Conservation (phyloP, 2,888 invertebrate species). For the Callyntrura guangdongensis region DNA sequence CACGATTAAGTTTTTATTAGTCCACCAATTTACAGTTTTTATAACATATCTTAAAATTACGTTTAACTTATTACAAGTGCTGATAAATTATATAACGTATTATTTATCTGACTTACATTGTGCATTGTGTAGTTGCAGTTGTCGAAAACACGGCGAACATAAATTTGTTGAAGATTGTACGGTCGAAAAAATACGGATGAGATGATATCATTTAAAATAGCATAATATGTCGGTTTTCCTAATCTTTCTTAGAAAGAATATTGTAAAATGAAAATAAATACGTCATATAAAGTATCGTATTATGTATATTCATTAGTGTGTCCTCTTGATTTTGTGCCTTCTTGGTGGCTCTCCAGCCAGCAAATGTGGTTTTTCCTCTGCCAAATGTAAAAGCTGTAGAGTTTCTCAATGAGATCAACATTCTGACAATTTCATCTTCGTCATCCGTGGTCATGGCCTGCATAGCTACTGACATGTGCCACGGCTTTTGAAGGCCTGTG, state of each 20-base stretch:
- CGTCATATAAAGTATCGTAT: too few species aligned
- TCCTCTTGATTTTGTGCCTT: not conserved
- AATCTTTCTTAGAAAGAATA: too few species aligned
- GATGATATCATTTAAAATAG: slow-evolving; percentile 14
- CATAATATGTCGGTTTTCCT: not conserved
- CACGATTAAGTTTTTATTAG: too few species aligned
- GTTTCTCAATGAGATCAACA: slow-evolving; percentile 79
- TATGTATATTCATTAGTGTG: not conserved
- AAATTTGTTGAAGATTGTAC: too few species aligned
- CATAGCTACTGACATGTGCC: slow-evolving; percentile 83
- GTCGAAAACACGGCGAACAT: too few species aligned
- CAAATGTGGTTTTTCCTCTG: slow-evolving; percentile 77
- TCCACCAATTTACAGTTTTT: too few species aligned
- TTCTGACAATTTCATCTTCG: slow-evolving; percentile 77
- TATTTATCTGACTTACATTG: too few species aligned
- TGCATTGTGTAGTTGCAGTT: too few species aligned
- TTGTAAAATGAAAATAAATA: not conserved
- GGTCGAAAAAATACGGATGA: too few species aligned
- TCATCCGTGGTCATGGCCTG: slow-evolving; percentile 81
- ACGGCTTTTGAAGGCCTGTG: slow-evolving; percentile 81
- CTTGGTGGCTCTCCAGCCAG: slow-evolving; percentile 64
- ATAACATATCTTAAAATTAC: too few species aligned
- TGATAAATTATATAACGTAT: too few species aligned
- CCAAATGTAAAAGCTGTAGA: slow-evolving; percentile 81
- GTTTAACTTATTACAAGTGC: too few species aligned